phyloP scores from a whole-genome alignment of 1,140 invertebrate species.

The Ostrea denselamellosa region DNA sequence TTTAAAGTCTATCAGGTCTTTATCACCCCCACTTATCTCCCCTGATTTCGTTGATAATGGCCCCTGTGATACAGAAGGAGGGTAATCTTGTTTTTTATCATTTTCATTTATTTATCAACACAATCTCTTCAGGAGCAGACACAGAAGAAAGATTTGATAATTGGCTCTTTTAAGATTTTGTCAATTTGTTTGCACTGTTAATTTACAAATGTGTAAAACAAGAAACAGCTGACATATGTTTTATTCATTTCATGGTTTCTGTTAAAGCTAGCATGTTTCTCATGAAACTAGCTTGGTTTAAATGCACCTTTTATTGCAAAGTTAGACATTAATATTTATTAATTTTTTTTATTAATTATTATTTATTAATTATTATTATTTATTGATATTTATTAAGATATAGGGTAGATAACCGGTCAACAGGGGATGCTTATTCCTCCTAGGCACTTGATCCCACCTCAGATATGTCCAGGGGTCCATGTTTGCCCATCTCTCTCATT shows the following conservation, averaged over 20 bases:
- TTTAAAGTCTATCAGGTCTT: constrained; percentile 1
- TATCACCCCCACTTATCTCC: constrained; percentile 28
- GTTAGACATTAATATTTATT: no score
- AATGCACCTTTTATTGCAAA: no score
- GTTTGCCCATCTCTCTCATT: no score
- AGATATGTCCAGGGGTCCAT: no score
- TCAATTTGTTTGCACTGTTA: constrained; percentile 22
- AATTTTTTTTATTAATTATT: no score
- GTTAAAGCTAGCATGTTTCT: neutral
- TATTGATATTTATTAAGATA: no score
- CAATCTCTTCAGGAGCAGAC: neutral
- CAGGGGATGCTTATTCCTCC: no score
- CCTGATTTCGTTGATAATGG: neutral
- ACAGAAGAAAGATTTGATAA: constrained; percentile 25
- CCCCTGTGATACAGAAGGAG: neutral
- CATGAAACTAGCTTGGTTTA: neutral
- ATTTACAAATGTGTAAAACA: neutral
- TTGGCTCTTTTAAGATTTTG: constrained; percentile 25
- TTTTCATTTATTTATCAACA: constrained; percentile 29
- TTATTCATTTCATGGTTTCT: neutral
- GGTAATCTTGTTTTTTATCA: neutral
- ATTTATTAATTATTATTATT: no score
- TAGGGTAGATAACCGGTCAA: no score
- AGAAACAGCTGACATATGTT: constrained; percentile 10
- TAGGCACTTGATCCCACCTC: no score